phyloP scores from a whole-genome alignment of 1,140 invertebrate species.

The Cecropterus lyciades region DNA sequence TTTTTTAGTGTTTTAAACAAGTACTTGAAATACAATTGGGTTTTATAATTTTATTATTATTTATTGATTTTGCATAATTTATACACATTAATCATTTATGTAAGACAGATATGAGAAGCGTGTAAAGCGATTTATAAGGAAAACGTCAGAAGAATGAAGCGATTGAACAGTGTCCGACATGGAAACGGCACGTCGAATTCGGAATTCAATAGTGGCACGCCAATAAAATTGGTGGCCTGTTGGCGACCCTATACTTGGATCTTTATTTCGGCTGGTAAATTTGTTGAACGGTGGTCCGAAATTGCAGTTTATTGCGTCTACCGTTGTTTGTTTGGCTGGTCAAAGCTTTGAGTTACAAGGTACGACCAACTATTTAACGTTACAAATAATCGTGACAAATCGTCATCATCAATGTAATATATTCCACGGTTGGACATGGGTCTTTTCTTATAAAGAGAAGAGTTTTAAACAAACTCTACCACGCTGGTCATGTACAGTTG shows the following conservation, averaged over 20 bases:
- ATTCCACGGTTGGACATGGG: too few species aligned
- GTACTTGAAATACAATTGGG: too few species aligned
- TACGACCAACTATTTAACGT: slow-evolving; percentile 35
- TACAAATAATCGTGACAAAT: not conserved
- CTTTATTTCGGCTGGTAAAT: slow-evolving; percentile 79
- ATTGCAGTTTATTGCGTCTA: slow-evolving; percentile 77
- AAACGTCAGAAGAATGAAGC: slow-evolving; percentile 21
- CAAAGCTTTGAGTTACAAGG: slow-evolving; percentile 71
- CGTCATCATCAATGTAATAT: not conserved
- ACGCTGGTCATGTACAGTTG: too few species aligned
- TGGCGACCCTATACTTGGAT: slow-evolving; percentile 63
- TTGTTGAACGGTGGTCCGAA: slow-evolving; percentile 73
- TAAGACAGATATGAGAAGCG: slow-evolving; percentile 2
- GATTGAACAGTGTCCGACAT: slow-evolving; percentile 43
- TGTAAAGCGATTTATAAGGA: slow-evolving; percentile 19
- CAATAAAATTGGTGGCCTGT: slow-evolving; percentile 75
- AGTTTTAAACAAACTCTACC: too few species aligned
- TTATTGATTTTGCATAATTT: too few species aligned
- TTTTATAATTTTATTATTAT: too few species aligned
- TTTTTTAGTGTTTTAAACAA: too few species aligned
- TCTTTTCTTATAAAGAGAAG: too few species aligned
- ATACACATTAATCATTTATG: not conserved
- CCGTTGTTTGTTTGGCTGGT: slow-evolving; percentile 64
- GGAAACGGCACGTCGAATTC: slow-evolving; percentile 61
- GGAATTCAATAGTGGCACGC: slow-evolving; percentile 70